These are phyloP conservation scores for Sclerodermus sp. DNA, from an alignment of 2,888 invertebrate genomes.

Conservation along the genomic window DNA sequence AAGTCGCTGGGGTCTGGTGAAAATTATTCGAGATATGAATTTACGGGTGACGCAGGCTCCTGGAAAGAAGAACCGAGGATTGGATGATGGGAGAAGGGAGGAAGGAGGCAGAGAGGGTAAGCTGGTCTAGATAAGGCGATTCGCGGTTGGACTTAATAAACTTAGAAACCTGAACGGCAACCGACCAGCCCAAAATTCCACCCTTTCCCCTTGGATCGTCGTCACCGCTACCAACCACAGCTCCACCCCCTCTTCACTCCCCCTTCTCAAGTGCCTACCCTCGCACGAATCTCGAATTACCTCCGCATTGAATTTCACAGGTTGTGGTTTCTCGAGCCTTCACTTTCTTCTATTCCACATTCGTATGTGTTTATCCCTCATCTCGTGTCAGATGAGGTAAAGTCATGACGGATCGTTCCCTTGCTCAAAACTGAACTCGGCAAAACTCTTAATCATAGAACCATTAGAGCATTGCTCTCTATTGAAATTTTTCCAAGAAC, in stretches of 20 bases:
- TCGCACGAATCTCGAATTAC: slow-evolving; percentile 38
- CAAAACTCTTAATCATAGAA: no score
- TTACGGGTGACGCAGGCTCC: slow-evolving; percentile 39
- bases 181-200: slow-evolving; percentile 31
- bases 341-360: no score
- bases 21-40: slow-evolving; percentile 57
- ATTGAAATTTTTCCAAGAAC: no score
- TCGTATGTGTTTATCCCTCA: no score
- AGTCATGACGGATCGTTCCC: no score
- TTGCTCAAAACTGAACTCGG: no score
- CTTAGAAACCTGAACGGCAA: slow-evolving; percentile 38
- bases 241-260: no score
- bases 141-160: slow-evolving; percentile 48
- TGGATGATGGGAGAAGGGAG: neutral
- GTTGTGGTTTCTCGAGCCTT: slow-evolving; percentile 28
- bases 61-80: slow-evolving; percentile 23
- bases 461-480: no score
- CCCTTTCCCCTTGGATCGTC: slow-evolving; percentile 15
- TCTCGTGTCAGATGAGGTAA: no score
- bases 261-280: slow-evolving; percentile 22
- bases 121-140: slow-evolving; percentile 38
- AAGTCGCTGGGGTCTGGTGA: slow-evolving; percentile 39
- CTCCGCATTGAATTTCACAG: slow-evolving; percentile 33
- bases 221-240: no score
- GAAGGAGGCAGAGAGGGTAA: neutral